These are phyloP conservation scores for Trichonephila clavipes DNA, from an alignment of 1,140 invertebrate genomes.

Conservation along the genomic window DNA sequence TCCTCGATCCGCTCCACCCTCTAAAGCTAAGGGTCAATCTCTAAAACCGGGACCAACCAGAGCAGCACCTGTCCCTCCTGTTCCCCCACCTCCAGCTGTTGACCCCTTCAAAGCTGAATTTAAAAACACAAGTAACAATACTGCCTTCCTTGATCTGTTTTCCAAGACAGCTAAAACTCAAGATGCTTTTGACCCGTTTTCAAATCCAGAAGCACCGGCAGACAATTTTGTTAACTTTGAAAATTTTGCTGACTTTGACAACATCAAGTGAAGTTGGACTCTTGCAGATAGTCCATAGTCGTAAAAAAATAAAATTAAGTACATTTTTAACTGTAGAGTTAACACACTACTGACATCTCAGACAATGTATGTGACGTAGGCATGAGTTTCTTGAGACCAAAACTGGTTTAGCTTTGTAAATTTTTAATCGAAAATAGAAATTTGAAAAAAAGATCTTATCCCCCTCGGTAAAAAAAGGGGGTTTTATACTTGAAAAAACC, in stretches of 20 bases:
- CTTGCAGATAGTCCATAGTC: constrained; percentile 4
- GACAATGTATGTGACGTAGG: constrained; percentile 60
- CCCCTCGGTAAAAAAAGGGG: too few relatives aligned
- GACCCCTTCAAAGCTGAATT: constrained; percentile 79
- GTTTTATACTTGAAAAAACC: too few relatives aligned
- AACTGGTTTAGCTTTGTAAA: too few relatives aligned
- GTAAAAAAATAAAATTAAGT: constrained; percentile 44
- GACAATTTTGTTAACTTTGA: constrained; percentile 83
- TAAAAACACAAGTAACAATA: constrained; percentile 80
- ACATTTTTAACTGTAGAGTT: constrained; percentile 66
- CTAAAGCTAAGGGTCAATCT: constrained; percentile 85
- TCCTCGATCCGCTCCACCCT: constrained; percentile 89
- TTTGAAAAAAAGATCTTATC: too few relatives aligned
- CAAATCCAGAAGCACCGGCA: constrained; percentile 76
- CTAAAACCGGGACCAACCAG: constrained; percentile 79
- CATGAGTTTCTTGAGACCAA: too few relatives aligned
- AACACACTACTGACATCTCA: constrained; percentile 45
- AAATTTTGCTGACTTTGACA: constrained; percentile 92
- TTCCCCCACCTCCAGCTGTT: constrained; percentile 81
- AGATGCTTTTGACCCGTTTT: constrained; percentile 81
- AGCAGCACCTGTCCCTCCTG: constrained; percentile 80
- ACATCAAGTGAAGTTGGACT: constrained; percentile 84
- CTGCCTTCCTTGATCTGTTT: constrained; percentile 80
- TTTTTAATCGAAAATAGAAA: too few relatives aligned
- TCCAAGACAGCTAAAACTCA: constrained; percentile 77